These are phyloP conservation scores for Drosophila mayaguana DNA, from an alignment of 2,888 invertebrate species.

Conservation along the genomic window DNA sequence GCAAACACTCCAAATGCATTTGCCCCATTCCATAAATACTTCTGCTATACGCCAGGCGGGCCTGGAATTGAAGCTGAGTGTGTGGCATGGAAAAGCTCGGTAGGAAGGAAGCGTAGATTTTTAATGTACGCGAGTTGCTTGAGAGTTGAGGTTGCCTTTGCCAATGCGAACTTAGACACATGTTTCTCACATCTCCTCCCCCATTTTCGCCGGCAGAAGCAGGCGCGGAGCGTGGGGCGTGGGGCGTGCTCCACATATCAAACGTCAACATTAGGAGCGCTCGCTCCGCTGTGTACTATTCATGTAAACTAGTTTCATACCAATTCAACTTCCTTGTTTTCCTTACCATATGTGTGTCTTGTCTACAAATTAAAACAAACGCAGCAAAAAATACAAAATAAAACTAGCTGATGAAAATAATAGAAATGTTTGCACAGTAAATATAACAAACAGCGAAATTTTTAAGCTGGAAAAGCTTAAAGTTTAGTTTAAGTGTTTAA, in stretches of 20 bases:
- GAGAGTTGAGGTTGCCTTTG: conserved; percentile 14
- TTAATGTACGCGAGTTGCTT: conserved; percentile 63
- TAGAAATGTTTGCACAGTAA: conserved; percentile 3
- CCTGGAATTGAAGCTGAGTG: conserved; percentile 31
- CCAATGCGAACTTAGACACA: conserved; percentile 76
- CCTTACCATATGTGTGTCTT: conserved; percentile 10
- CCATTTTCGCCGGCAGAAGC: not conserved
- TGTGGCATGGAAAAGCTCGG: conserved; percentile 5
- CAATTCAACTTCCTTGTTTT: conserved; percentile 13
- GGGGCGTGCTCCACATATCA: conserved; percentile 64
- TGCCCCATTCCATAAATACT: conserved; percentile 59
- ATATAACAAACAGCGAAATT: not conserved
- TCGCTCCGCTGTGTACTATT: conserved; percentile 37
- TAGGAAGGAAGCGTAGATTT: conserved; percentile 70
- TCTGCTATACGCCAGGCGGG: conserved; percentile 15
- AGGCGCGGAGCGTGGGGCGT: not conserved
- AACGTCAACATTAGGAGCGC: conserved; percentile 48
- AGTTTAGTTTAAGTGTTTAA: too few relatives aligned
- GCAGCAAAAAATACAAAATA: not conserved
- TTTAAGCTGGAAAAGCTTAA: too few relatives aligned
- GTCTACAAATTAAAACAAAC: conserved; percentile 52
- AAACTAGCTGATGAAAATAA: conserved; percentile 4
- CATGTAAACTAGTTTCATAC: conserved; percentile 46
- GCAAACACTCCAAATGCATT: conserved; percentile 80
- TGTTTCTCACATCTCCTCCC: conserved; percentile 47